Conservation (phyloP, 1,140 invertebrate genomes). For the Asbolus verrucosus region DNA sequence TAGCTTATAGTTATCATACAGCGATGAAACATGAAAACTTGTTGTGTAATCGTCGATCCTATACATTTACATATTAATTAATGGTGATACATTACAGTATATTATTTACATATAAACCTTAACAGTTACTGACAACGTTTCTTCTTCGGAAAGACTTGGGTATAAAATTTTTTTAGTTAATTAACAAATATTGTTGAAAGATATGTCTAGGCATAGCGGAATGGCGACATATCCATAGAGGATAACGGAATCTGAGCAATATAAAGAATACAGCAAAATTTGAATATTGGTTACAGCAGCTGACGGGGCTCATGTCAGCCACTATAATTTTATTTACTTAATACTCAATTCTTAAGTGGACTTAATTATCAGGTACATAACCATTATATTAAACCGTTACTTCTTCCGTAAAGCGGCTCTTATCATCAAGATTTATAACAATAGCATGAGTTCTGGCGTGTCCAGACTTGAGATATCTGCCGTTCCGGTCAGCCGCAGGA, state of each 20-base stretch:
- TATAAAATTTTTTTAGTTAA: conserved; percentile 25
- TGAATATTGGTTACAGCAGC: conserved; percentile 17
- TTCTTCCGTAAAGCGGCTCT: conserved; percentile 83
- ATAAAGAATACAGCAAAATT: conserved; percentile 12
- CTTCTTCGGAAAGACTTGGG: conserved; percentile 24
- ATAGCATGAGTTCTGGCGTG: conserved; percentile 79
- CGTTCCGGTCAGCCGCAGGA: conserved; percentile 56
- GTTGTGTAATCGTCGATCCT: conserved; percentile 26
- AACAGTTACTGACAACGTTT: conserved; percentile 16
- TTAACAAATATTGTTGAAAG: conserved; percentile 23
- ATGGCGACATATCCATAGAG: conserved; percentile 20
- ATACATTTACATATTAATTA: conserved; percentile 25
- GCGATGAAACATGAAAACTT: background rate
- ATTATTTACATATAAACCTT: conserved; percentile 37
- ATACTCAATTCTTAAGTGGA: conserved; percentile 11
- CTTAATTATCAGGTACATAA: conserved; percentile 33
- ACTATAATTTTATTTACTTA: background rate
- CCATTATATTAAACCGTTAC: conserved; percentile 75
- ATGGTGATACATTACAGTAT: conserved; percentile 12
- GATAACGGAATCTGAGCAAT: conserved; percentile 21
- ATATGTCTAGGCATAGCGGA: conserved; percentile 34
- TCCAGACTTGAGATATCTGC: conserved; percentile 69
- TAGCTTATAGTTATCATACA: conserved; percentile 10
- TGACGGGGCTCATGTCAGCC: conserved; percentile 36
- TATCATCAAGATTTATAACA: conserved; percentile 83